Base-by-base conservation (phyloP, 2,888 invertebrate species). In the Amblyjoppa fuscipennis region DNA sequence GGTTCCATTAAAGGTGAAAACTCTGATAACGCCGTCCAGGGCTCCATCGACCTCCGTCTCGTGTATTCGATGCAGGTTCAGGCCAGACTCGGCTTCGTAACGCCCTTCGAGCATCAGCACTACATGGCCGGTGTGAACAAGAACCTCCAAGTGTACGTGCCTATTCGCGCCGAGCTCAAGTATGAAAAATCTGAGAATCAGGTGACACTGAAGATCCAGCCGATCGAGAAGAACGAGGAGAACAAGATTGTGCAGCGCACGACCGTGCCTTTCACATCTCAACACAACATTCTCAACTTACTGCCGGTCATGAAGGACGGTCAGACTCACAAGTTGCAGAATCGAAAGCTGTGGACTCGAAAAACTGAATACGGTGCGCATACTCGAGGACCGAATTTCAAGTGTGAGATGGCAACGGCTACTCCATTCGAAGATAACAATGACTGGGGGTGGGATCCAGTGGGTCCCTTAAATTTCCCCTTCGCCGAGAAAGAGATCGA, bases 41-140 rank as follows among this genome's bases (percentile, higher is more conserved):
- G 53, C 16, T 25, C n/a, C 73, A n/a, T 70, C 3, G 85, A 88
- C n/a, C 20, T 87, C 0, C 83, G 85, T 4, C 0, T 95, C n/a
- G 95, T 95, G 5, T 95, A 95, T 87, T 95, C 96, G 9, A 94
- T 94, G 80, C 96, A 96, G 88, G 91, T 95, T 56, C 96, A 96
- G 87, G 96, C 96, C 49, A 96, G 95, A 89, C 94, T 96, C 85
- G 96, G 97, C 81, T 97, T 97, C 92, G 92, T 96, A 80, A 95
- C 96, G 16, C 95, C 97, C 51, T 95, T 95, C 89, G 95, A 96
- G 88, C 93, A 94, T 74, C 94, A 95, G 76, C 93, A 95, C 51
- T 96, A 96, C 89, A 93, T 96, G 51, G 95, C 96, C 76, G 97
- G 97, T 87, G 94, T 96, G 38, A 95, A 96, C 81, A 95, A 95